These are phyloP conservation scores for Nephotettix cincticeps DNA, from an alignment of 1,140 invertebrate species.

Conservation along the genomic window DNA sequence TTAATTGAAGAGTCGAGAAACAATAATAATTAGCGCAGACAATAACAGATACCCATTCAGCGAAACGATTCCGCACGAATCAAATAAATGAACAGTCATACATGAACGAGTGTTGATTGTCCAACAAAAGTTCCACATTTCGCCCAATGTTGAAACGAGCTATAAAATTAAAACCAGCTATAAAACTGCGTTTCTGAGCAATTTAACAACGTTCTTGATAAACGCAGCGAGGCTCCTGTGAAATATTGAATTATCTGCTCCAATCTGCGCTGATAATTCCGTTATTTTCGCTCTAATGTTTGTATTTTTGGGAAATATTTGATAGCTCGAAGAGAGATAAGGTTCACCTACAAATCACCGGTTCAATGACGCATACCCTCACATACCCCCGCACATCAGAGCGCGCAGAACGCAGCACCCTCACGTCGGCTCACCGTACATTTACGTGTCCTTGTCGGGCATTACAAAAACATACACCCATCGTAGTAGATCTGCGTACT, in stretches of 20 bases:
- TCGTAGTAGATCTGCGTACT: no score
- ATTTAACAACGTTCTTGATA: conserved; percentile 7
- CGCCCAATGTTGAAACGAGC: background rate
- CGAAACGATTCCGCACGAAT: no score
- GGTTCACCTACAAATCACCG: conserved; percentile 1
- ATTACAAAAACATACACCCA: no score
- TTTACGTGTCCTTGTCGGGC: no score
- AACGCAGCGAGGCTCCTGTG: background rate
- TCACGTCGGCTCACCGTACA: no score
- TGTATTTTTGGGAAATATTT: conserved; percentile 7
- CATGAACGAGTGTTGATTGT: no score
- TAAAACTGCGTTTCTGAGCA: conserved; percentile 1
- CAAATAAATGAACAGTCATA: no score
- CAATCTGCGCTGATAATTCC: conserved; percentile 8
- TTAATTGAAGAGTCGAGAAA: no score
- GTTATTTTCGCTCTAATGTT: background rate
- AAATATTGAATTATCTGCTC: conserved; percentile 3
- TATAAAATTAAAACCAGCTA: conserved; percentile 5
- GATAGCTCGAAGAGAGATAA: conserved; percentile 9
- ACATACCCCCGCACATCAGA: no score
- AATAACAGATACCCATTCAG: no score
- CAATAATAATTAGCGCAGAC: no score
- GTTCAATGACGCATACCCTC: background rate
- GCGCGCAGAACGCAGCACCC: no score
- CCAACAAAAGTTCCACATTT: background rate